Conservation (phyloP, 2,113 vertebrate genomes). For the Sphyrna mokarran region DNA sequence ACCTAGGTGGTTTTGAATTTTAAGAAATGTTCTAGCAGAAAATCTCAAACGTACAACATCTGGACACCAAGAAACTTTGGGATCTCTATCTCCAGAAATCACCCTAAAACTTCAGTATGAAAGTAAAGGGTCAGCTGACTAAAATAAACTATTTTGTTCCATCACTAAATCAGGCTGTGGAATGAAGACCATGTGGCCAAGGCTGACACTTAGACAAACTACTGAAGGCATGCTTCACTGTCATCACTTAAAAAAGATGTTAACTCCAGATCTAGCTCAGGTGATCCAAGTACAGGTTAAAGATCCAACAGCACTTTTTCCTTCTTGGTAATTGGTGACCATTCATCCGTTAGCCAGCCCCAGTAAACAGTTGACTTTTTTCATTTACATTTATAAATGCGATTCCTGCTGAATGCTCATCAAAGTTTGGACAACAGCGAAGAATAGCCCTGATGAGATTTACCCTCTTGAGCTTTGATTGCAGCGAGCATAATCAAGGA, state of each 20-base stretch:
- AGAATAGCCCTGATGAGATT: not conserved
- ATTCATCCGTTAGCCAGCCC: not conserved
- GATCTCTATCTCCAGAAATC: no score
- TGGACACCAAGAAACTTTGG: no score
- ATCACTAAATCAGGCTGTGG: no score
- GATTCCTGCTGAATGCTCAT: not conserved
- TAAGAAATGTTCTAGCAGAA: no score
- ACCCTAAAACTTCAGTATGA: no score
- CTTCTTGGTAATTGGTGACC: not conserved
- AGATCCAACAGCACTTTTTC: not conserved
- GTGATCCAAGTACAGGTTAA: not conserved
- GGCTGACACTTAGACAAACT: not conserved
- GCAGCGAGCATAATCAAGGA: no score
- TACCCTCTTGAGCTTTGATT: not conserved
- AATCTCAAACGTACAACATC: no score
- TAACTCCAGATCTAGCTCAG: not conserved
- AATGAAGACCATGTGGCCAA: no score
- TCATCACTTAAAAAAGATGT: not conserved
- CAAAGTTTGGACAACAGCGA: not conserved
- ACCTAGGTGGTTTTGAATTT: no score
- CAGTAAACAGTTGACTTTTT: not conserved
- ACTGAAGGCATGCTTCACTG: not conserved
- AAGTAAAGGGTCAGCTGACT: no score
- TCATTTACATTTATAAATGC: not conserved
- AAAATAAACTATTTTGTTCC: no score